Base-by-base conservation (phyloP, 1,140 invertebrate genomes). In the Apis florea region DNA sequence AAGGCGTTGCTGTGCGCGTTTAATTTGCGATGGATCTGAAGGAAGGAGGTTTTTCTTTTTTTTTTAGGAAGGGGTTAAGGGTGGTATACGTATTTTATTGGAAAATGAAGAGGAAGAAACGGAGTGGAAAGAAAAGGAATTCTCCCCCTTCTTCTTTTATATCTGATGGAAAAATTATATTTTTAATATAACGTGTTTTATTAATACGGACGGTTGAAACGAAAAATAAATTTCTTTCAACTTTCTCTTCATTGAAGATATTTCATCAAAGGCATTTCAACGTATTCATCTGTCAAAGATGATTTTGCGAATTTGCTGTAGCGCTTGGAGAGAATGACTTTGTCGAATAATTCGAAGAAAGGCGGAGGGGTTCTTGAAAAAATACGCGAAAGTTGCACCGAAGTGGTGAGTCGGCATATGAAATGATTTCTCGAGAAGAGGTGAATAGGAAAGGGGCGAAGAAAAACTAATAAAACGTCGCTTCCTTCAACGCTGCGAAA, bases 351-450 rank as follows among this genome's bases (percentile, higher is more conserved):
- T 47, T 9, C 8, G 15, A 59, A 56, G 56, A 59, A 40, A 73
- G 56, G 13, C 49, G 2, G 15, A 24, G 56, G 15, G 21, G n/a
- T 10, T 26, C 2, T 24, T 73, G 59, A 47, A 24, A 72, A 72
- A 72, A 72, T 59, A 72, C 70, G 54, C 26, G 54, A 72, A 72
- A 59, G 26, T 40, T 40, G 49, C 24, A 10, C 15, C 6, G 51
- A 40, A n/a, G 54, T 47, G 17, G 26, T 2, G 69, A 58, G n/a
- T 71, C 53, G 69, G 17, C 66, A 13, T 17, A 10, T 19, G 40
- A 26, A 53, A 51, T 26, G n/a, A 53, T 53, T 53, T 53, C 47
- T 17, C 66, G 67, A 31, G 47, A 47, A 67, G 19, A 68, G 67
- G 47, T 12, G 17, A 69, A 69, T 24, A 24, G 67, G 19, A 15